Evolutionary conservation across 2,113 vertebrate species (phyloP).

Genomic region (Dicaeum eximium): DNA sequence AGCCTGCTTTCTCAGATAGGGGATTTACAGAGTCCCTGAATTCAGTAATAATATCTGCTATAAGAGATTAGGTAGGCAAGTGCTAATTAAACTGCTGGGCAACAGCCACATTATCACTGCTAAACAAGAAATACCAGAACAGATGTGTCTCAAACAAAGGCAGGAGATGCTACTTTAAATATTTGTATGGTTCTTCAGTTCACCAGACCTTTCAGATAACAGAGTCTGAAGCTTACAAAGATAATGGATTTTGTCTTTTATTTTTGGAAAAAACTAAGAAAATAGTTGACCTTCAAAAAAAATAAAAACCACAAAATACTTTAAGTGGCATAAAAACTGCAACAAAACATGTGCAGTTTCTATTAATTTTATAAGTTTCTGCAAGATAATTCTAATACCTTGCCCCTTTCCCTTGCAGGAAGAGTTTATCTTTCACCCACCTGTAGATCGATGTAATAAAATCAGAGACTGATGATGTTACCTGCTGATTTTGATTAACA

Average conservation of each 20-base stretch:
- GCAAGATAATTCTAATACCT: neutral
- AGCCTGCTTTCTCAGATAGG: neutral
- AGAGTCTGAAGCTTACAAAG: neutral
- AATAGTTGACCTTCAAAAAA: neutral
- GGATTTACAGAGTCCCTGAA: constrained; percentile 35
- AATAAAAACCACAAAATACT: neutral
- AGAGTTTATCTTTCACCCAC: neutral
- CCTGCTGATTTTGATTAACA: neutral
- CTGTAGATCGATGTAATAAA: neutral
- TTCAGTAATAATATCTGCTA: constrained; percentile 56
- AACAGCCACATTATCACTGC: constrained; percentile 2
- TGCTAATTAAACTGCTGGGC: constrained; percentile 64
- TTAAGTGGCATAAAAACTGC: neutral
- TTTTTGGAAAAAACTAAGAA: neutral
- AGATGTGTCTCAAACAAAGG: neutral
- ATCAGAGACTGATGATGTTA: neutral
- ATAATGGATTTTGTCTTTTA: neutral
- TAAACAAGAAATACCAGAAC: constrained; percentile 1
- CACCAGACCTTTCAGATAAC: neutral
- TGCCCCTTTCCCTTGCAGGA: neutral
- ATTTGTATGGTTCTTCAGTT: neutral
- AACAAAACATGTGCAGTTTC: neutral
- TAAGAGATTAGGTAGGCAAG: constrained; percentile 55
- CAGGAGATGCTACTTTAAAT: neutral
- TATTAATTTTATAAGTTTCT: neutral